A percentile compares a stretch with the other conserved stretches of the same genome.
These are phyloP conservation scores for Erinaceus europaeus DNA, from an alignment of 2,113 vertebrate genomes.

Conservation along the genomic window DNA sequence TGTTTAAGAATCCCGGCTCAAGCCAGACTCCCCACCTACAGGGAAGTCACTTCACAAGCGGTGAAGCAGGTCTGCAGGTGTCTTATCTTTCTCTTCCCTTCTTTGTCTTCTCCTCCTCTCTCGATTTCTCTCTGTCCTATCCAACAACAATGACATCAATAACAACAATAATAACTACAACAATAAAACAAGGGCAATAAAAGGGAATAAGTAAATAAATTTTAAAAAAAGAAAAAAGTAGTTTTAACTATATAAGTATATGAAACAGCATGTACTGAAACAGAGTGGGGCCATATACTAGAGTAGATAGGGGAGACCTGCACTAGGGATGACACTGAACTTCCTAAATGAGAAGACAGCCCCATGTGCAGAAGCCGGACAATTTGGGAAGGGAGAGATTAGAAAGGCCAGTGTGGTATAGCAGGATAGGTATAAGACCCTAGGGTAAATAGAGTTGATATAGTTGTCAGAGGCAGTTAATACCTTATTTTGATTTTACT, in stretches of 20 bases:
- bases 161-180: no score
- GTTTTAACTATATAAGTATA: neutral
- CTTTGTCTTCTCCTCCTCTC: no score
- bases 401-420: accelerated
- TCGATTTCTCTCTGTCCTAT: no score
- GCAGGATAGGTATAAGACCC: accelerated
- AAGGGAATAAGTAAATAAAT: no score
- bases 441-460: accelerated
- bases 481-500: neutral
- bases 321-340: neutral
- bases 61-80: no score
- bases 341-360: neutral
- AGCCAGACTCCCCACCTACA: no score
- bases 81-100: no score
- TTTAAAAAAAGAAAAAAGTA: neutral
- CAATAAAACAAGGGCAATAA: no score
- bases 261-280: neutral
- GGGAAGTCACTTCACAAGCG: no score
- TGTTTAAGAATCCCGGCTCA: no score
- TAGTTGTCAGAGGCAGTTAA: accelerated
- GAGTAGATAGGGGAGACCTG: neutral
- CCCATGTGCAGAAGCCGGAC: neutral
- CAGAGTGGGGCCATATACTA: neutral
- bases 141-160: no score
- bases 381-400: accelerated